These are phyloP conservation scores for Chrysina gloriosa DNA, from an alignment of 2,888 invertebrate genomes.

Conservation along the genomic window DNA sequence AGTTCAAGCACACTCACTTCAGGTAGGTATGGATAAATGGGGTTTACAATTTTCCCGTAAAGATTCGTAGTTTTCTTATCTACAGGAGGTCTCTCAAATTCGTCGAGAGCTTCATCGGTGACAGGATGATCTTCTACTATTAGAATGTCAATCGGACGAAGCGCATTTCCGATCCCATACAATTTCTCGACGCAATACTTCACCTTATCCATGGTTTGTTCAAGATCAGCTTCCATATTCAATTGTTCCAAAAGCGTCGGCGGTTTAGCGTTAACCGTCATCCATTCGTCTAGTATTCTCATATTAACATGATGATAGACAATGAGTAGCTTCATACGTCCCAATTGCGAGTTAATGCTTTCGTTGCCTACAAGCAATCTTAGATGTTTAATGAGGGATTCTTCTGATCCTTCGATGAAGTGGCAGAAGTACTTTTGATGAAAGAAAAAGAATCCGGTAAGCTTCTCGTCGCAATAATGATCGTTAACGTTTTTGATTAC, in stretches of 20 bases:
- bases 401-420: constrained; percentile 66
- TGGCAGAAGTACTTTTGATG: constrained; percentile 49
- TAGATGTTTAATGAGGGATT: constrained; percentile 65
- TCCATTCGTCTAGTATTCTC: constrained; percentile 48
- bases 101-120: background rate
- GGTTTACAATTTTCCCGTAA: constrained; percentile 27
- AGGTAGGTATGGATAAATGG: constrained; percentile 65
- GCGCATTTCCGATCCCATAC: constrained; percentile 41
- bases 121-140: constrained; percentile 23
- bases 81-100: too few relatives aligned
- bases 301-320: constrained; percentile 65
- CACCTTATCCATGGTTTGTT: constrained; percentile 42
- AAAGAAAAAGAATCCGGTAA: constrained; percentile 46
- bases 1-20: constrained; percentile 67
- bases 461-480: constrained; percentile 46
- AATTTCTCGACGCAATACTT: constrained; percentile 47
- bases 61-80: background rate
- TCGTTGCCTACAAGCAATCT: constrained; percentile 59
- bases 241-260: constrained; percentile 66
- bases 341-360: constrained; percentile 53
- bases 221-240: constrained; percentile 54
- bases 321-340: constrained; percentile 64
- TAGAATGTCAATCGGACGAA: constrained; percentile 22
- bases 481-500: constrained; percentile 55
- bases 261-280: constrained; percentile 59